Percentiles rank a stretch among this genome's conserved stretches.
These are phyloP conservation scores for Pelochelys cantorii DNA, from an alignment of 2,797 vertebrate species.

Conservation along the genomic window DNA sequence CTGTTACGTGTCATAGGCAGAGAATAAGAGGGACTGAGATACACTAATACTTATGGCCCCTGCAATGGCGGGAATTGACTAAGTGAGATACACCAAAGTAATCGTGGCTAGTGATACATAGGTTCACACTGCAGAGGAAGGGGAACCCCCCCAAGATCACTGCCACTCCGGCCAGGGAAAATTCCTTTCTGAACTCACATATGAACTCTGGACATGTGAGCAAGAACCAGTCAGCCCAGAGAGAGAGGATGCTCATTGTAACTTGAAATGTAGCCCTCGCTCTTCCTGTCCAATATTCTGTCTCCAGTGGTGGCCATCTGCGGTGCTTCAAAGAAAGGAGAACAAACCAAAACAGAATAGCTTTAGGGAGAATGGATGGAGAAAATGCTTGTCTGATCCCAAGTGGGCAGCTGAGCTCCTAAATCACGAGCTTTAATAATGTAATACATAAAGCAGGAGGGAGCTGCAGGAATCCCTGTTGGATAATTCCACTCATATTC, in stretches of 20 bases:
- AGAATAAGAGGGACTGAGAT: not conserved
- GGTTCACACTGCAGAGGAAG: not conserved
- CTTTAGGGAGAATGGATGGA: not conserved
- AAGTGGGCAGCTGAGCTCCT: not conserved
- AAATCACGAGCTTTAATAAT: not conserved
- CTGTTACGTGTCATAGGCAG: not conserved
- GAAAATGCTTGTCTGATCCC: not conserved
- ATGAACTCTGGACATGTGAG: not conserved
- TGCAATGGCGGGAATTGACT: not conserved
- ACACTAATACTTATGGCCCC: not conserved
- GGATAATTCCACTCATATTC: not conserved
- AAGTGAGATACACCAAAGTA: not conserved
- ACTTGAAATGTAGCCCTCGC: not conserved
- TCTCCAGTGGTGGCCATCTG: not conserved
- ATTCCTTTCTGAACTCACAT: not conserved
- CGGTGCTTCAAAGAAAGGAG: not conserved
- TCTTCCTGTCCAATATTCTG: not conserved
- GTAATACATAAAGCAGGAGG: not conserved
- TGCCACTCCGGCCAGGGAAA: not conserved
- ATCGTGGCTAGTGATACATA: not conserved
- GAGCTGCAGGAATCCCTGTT: not conserved
- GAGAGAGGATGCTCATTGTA: not conserved
- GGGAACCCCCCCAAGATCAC: too few species aligned
- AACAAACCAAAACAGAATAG: not conserved
- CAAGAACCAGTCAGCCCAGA: not conserved